Conservation (phyloP, 2,797 vertebrate species). For the Poecilia wingei region DNA sequence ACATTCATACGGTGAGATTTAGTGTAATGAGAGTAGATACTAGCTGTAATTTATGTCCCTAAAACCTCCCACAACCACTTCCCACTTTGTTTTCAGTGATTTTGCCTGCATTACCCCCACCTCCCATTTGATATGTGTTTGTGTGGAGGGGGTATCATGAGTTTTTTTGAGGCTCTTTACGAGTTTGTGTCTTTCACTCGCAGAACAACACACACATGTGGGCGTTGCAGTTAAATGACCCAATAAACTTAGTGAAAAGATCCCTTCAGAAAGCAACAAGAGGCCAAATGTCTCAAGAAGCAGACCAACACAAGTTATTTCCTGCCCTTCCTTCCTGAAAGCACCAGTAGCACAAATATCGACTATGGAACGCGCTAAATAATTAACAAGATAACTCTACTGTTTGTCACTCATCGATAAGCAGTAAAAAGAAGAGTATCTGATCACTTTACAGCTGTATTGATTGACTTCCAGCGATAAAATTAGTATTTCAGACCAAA, state of each 20-base stretch:
- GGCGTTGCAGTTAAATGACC: constrained; percentile 68
- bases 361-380: not conserved
- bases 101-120: constrained; percentile 43
- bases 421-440: constrained; percentile 32
- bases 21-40: constrained; percentile 42
- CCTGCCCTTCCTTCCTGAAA: constrained; percentile 27
- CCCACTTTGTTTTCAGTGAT: constrained; percentile 51
- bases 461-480: constrained; percentile 48
- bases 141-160: constrained; percentile 22
- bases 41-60: constrained; percentile 38
- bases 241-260: constrained; percentile 78
- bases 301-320: constrained; percentile 46
- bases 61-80: constrained; percentile 29
- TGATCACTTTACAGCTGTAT: constrained; percentile 42
- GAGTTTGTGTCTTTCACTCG: constrained; percentile 60
- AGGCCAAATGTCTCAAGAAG: constrained; percentile 56
- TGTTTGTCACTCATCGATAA: constrained; percentile 29
- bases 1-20: constrained; percentile 57
- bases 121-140: constrained; percentile 27
- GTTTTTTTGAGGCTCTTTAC: constrained; percentile 57
- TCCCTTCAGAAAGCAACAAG: constrained; percentile 66
- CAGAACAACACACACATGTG: constrained; percentile 62
- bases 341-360: not conserved
- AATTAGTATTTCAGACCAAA: constrained; percentile 25
- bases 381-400: not conserved